phyloP scores from a whole-genome alignment of 2,113 vertebrate species.

The Neogobius melanostomus region DNA sequence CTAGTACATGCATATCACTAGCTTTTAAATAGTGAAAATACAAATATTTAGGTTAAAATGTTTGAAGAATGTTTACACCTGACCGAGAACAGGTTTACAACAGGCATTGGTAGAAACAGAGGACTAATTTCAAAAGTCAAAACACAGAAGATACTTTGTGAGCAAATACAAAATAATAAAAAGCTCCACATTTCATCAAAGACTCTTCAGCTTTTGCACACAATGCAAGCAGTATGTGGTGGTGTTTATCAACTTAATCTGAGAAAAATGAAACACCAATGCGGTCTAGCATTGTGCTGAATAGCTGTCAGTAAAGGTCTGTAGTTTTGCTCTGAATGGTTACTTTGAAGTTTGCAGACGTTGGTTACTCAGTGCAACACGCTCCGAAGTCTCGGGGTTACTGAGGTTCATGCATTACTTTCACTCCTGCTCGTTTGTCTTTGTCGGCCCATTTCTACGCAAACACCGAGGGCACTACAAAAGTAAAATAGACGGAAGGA shows the following conservation, averaged over 20 bases:
- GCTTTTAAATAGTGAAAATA: no score
- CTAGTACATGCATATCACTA: no score
- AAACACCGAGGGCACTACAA: background rate
- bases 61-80: no score
- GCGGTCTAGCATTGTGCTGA: background rate
- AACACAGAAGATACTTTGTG: no score
- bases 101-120: no score
- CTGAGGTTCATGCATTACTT: conserved; percentile 20
- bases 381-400: conserved; percentile 1
- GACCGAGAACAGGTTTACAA: no score
- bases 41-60: no score
- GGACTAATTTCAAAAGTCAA: background rate
- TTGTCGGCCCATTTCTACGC: background rate
- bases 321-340: conserved; percentile 9
- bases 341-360: conserved; percentile 20
- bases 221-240: background rate
- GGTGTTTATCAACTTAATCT: background rate
- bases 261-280: background rate
- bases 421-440: conserved; percentile 9
- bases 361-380: background rate
- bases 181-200: background rate
- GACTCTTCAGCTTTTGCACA: background rate
- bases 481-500: background rate
- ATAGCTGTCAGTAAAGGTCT: background rate
- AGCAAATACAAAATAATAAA: no score